A percentile compares a stretch with the other conserved stretches of the same genome.
phyloP scores from a whole-genome alignment of 2,888 invertebrate species.

The Trachelus iudaicus region DNA sequence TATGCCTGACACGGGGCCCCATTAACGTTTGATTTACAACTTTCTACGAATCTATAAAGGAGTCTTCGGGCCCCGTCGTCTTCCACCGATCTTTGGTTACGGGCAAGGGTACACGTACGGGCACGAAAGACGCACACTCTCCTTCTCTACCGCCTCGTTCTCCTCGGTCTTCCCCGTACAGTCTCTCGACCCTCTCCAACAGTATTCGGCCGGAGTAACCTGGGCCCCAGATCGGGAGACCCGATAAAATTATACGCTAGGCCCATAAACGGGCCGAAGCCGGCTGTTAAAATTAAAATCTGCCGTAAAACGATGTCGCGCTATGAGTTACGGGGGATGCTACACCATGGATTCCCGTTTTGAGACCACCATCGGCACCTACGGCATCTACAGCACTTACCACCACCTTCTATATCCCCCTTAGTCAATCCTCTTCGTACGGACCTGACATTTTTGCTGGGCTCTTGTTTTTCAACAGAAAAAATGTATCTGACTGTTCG shows the following conservation, averaged over 20 bases:
- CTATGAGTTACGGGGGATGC: conserved; percentile 44
- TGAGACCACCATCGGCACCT: conserved; percentile 4
- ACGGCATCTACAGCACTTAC: background rate
- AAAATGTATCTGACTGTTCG: background rate
- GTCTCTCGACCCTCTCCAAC: conserved; percentile 20
- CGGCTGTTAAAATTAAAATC: conserved; percentile 62
- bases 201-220: conserved; percentile 51
- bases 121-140: background rate
- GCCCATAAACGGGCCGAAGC: conserved; percentile 55
- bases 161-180: background rate
- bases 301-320: conserved; percentile 50
- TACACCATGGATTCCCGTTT: conserved; percentile 1
- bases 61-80: conserved; percentile 37
- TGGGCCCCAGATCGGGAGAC: conserved; percentile 56
- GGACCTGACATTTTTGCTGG: background rate
- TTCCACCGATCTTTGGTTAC: background rate
- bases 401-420: background rate
- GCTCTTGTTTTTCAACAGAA: background rate
- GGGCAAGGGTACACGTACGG: background rate
- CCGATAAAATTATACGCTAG: conserved; percentile 62
- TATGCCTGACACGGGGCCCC: conserved; percentile 59
- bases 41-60: conserved; percentile 64
- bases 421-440: background rate
- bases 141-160: background rate
- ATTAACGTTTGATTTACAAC: conserved; percentile 66